These are phyloP conservation scores for Gavialis gangeticus DNA, from an alignment of 2,113 vertebrate species.

Conservation along the genomic window DNA sequence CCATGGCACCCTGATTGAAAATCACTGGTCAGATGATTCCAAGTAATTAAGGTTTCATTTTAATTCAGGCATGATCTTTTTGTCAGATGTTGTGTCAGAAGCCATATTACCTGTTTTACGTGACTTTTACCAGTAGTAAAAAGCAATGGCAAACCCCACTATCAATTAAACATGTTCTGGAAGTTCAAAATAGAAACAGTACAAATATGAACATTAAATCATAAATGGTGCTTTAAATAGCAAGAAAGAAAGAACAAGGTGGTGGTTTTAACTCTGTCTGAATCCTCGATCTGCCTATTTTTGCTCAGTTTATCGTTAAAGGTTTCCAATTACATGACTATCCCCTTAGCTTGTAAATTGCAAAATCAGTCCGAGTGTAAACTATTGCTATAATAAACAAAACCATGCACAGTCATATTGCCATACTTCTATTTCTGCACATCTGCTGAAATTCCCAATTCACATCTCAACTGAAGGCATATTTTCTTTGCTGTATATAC, in stretches of 20 bases:
- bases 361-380: conserved; percentile 57
- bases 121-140: background rate
- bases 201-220: conserved; percentile 13
- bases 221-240: background rate
- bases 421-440: background rate
- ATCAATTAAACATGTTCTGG: background rate
- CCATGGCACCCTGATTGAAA: too few relatives aligned
- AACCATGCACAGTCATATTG: background rate
- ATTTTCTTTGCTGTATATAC: background rate
- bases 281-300: conserved; percentile 29
- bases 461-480: background rate
- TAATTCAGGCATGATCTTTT: background rate
- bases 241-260: conserved; percentile 2
- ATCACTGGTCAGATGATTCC: background rate
- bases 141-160: background rate
- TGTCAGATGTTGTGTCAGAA: background rate
- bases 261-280: conserved; percentile 43
- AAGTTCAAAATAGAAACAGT: background rate
- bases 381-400: conserved; percentile 9
- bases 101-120: background rate
- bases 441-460: conserved; percentile 12
- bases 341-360: conserved; percentile 24
- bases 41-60: background rate
- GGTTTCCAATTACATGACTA: conserved; percentile 59
- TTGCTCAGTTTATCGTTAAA: conserved; percentile 55